Conservation (phyloP, 2,113 vertebrate species). For the Halichoeres trimaculatus region DNA sequence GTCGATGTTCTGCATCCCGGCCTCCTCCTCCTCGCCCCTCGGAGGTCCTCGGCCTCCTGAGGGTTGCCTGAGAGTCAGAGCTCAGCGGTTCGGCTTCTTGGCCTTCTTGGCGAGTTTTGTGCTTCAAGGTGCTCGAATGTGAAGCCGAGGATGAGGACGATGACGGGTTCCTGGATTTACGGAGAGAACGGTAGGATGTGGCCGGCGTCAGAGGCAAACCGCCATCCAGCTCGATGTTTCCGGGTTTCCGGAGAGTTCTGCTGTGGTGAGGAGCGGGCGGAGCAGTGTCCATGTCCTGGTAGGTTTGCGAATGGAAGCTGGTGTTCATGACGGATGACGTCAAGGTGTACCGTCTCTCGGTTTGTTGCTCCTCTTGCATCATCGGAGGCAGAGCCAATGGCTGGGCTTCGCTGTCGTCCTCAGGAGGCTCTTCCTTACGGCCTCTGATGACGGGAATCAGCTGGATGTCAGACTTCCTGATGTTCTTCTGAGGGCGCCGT, state of each 20-base stretch:
- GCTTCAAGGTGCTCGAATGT: slow-evolving; percentile 72
- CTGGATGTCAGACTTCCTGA: slow-evolving; percentile 93
- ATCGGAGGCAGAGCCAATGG: slow-evolving; percentile 37
- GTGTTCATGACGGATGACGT: slow-evolving; percentile 83
- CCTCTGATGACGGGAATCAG: slow-evolving; percentile 88
- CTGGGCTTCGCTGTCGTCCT: slow-evolving; percentile 60
- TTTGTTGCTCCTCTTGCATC: slow-evolving; percentile 62
- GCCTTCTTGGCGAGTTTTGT: slow-evolving; percentile 36
- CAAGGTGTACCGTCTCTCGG: slow-evolving; percentile 80
- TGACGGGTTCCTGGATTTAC: slow-evolving; percentile 75
- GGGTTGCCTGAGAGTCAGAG: slow-evolving; percentile 63
- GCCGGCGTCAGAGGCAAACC: slow-evolving; percentile 66
- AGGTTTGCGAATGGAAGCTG: slow-evolving; percentile 86
- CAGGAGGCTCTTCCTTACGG: slow-evolving; percentile 71
- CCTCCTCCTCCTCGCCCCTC: slow-evolving; percentile 58
- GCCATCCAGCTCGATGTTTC: slow-evolving; percentile 76
- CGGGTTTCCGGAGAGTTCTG: slow-evolving; percentile 77
- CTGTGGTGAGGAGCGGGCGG: slow-evolving; percentile 36
- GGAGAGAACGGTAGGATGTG: slow-evolving; percentile 70
- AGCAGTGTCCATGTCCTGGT: slow-evolving; percentile 55
- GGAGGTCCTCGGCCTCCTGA: slow-evolving; percentile 77
- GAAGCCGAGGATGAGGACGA: slow-evolving; percentile 60
- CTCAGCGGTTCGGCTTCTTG: slow-evolving; percentile 33
- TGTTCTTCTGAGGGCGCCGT: slow-evolving; percentile 91
- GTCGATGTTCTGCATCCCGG: slow-evolving; percentile 77